phyloP scores from a whole-genome alignment of 2,113 vertebrate genomes.

The Muntiacus muntjak region DNA sequence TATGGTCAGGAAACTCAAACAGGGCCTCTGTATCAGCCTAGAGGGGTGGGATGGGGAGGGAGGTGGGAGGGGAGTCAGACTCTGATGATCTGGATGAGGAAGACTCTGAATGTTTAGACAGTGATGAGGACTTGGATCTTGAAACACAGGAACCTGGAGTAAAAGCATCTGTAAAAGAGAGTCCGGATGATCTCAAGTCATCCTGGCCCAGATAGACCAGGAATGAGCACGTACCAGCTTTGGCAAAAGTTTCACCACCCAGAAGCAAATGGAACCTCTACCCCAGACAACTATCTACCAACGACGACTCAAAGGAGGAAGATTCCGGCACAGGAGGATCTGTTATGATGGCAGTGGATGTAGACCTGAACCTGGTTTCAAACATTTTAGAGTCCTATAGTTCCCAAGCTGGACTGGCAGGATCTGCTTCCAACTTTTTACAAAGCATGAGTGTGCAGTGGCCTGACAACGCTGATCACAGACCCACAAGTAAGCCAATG shows the following conservation, averaged over 20 bases:
- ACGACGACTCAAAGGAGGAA: slow-evolving; percentile 51
- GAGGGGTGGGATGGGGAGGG: neutral
- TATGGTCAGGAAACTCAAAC: neutral
- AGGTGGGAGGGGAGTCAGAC: slow-evolving; percentile 81
- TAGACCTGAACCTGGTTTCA: slow-evolving; percentile 92
- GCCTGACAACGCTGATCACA: slow-evolving; percentile 84
- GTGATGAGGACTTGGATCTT: slow-evolving; percentile 72
- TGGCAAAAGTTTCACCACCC: slow-evolving; percentile 88
- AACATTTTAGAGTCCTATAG: slow-evolving; percentile 93
- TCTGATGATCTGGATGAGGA: slow-evolving; percentile 90
- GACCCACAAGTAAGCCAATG: neutral
- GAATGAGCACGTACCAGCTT: slow-evolving; percentile 89
- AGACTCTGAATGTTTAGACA: slow-evolving; percentile 76
- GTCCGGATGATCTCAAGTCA: slow-evolving; percentile 81
- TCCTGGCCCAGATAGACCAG: slow-evolving; percentile 94
- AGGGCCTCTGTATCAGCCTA: neutral
- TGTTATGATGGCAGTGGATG: slow-evolving; percentile 83
- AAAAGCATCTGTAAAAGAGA: slow-evolving; percentile 55
- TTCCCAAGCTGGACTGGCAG: slow-evolving; percentile 92
- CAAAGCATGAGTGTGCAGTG: slow-evolving; percentile 92
- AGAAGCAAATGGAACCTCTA: slow-evolving; percentile 64
- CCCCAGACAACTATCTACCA: neutral
- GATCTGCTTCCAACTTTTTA: slow-evolving; percentile 91
- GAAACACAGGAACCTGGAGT: slow-evolving; percentile 61
- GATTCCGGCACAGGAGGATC: slow-evolving; percentile 69